Base-by-base conservation (phyloP, 1,140 invertebrate species). In the Battus philenor region DNA sequence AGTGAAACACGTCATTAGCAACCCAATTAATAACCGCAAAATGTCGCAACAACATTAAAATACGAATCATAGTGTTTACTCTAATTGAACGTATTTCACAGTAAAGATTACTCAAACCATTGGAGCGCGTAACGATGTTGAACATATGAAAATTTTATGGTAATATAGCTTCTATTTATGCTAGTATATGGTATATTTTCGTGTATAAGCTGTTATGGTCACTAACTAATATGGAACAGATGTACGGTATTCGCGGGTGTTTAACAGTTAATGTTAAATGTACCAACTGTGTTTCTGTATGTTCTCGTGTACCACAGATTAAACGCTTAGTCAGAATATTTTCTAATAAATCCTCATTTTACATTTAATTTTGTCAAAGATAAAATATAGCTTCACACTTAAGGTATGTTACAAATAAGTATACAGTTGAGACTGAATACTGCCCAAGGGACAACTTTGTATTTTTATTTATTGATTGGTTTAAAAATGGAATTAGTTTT, bases 241-340 rank as follows among this genome's bases (percentile, higher is more conserved):
- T 52, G 53, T 67, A 68, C 68, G 56, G 66, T 69, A 67, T 48
- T 47, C 46, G 41, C 50, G 60, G 49, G 50, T 54, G 49, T n/a
- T 17, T 60, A 57, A 58, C 51, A 50, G 51, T 56, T 52, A 18
- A 4, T 39, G 18, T 15, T 15, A 27, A 13, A 39, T 27, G 15
- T 39, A 10, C 6, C 18, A 36, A 38, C 34, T 24, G 36, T 27
- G 10, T 36, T 10, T 7, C 9, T 16, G 10, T 27, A 16, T 4
- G 1, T 17, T n/a, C 7, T 18, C n/a, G n/a, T 7, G n/a, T 13
- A 24, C 9, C 10, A 10, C 27, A 20, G 18, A 20, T 20, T 20
- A 20, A 20, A 3, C 6, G 18, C 18, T 20, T 20, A 20, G 18
- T 20, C 18, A 20, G 18, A 3, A 20, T 20, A 6, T 20, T 20